Base-by-base conservation (phyloP, 2,888 invertebrate species). In the Xestobium rufovillosum region DNA sequence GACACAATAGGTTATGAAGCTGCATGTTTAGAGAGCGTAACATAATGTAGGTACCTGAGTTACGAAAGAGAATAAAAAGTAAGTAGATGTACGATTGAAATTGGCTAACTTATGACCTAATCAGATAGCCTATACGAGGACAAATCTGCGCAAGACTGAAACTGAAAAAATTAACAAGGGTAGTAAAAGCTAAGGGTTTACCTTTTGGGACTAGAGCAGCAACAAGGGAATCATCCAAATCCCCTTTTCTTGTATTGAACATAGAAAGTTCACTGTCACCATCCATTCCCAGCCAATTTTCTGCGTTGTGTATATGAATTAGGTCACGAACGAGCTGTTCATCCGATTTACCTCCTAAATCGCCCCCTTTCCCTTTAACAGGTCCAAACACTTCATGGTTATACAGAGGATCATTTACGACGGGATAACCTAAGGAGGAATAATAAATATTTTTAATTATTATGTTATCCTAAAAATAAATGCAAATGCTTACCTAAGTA, bases 311-410 rank as follows among this genome's bases (percentile, higher is more conserved):
- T 51, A 89, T 88, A 48, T 86, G 83, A 53, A 91, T 89, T 42
- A 95, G 75, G 61, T 90, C 91, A 34, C 81, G 71, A 16, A 91
- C 89, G 16, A 94, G 71, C 56, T 92, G 80, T 53, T 94, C 91
- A 57, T 91, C 89, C 0, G 83, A 76, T 67, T 92, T 91, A 23
- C 88, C 91, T 1, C 83, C 86, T 46, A 86, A 82, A 52, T 87
- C 83, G 0, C 89, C 92, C 1, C 83, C 83, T 57, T 86, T 86
- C 2, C 96, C 95, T 52, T 91, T 88, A 37, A 83, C 72, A 0
- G 92, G 92, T 0, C 98, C 98, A 66, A 97, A 98, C 1, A 91
- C 92, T 2, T 82, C 79, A 65, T 91, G 90, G 66, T 97, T 98
- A 72, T 99, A 98, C 2, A 98, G 70, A 0, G 92, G 91, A 65